Evolutionary conservation across 2,113 vertebrate species (phyloP).

Genomic region (Erpornis zantholeuca): DNA sequence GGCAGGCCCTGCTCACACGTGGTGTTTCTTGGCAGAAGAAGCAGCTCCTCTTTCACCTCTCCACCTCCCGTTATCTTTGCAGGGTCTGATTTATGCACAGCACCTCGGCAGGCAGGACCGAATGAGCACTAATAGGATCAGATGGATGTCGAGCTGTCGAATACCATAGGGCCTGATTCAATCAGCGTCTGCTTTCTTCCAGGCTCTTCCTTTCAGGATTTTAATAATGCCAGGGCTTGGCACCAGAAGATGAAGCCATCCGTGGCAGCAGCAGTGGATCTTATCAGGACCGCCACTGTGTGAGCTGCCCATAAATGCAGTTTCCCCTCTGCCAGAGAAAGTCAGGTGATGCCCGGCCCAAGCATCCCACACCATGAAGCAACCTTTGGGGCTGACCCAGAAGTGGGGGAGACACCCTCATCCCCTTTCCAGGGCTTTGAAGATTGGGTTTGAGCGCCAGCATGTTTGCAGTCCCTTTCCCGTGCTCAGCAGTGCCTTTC

Average conservation of each 20-base stretch:
- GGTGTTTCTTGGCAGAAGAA: neutral
- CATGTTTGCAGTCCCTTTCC: rapidly evolving
- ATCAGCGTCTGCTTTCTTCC: slow-evolving; percentile 30
- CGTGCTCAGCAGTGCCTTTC: neutral
- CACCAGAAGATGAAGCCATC: slow-evolving; percentile 24
- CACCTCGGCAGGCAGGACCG: slow-evolving; percentile 2
- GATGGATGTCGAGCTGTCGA: slow-evolving; percentile 54
- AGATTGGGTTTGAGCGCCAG: neutral
- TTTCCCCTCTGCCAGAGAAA: neutral
- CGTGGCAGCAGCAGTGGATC: neutral
- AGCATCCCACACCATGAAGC: neutral
- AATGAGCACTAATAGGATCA: slow-evolving; percentile 50
- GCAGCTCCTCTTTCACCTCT: neutral
- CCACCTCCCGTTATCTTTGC: neutral
- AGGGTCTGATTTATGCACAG: slow-evolving; percentile 43
- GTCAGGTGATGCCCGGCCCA: rapidly evolving
- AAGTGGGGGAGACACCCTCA: rapidly evolving
- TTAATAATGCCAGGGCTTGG: slow-evolving; percentile 48
- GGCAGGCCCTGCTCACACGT: rapidly evolving
- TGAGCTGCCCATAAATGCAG: neutral
- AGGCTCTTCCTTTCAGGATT: slow-evolving; percentile 54
- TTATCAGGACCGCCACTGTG: neutral
- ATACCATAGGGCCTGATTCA: slow-evolving; percentile 38
- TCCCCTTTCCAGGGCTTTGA: neutral
- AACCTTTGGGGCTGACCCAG: neutral